Conservation (phyloP, 2,797 vertebrate species). For the Tauraco hartlaubi region DNA sequence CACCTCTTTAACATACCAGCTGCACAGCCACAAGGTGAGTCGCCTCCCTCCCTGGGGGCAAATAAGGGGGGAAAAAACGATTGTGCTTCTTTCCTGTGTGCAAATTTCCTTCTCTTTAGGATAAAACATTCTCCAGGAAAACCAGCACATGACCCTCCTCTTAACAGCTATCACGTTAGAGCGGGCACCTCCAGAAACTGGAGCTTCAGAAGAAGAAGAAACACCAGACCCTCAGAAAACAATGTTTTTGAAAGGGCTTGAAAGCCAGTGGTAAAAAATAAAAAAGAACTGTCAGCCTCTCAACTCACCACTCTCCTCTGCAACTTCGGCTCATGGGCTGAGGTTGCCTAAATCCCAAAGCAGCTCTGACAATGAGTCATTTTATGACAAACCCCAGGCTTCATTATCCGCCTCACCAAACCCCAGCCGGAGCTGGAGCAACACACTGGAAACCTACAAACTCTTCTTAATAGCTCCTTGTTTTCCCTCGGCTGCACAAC, state of each 20-base stretch:
- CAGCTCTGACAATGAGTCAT: constrained; percentile 57
- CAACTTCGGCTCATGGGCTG: constrained; percentile 26
- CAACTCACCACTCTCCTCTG: background rate
- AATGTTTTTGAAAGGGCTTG: background rate
- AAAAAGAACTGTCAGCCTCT: background rate
- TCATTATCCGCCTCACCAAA: constrained; percentile 60
- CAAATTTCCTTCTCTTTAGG: background rate
- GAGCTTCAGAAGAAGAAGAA: background rate
- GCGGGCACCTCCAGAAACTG: background rate
- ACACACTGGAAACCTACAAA: background rate
- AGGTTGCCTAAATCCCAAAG: constrained; percentile 16
- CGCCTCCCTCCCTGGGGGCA: background rate
- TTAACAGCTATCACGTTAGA: background rate
- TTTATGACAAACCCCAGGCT: constrained; percentile 50
- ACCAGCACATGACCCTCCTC: background rate
- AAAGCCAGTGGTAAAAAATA: background rate
- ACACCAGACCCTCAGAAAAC: background rate
- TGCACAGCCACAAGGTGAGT: background rate
- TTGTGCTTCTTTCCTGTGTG: background rate
- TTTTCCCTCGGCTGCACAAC: background rate
- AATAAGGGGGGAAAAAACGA: background rate
- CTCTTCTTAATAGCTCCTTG: background rate
- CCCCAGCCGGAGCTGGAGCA: background rate
- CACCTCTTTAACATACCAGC: background rate
- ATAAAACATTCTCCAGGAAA: background rate